These are phyloP conservation scores for Indri indri DNA, from an alignment of 2,113 vertebrate species.

Conservation along the genomic window DNA sequence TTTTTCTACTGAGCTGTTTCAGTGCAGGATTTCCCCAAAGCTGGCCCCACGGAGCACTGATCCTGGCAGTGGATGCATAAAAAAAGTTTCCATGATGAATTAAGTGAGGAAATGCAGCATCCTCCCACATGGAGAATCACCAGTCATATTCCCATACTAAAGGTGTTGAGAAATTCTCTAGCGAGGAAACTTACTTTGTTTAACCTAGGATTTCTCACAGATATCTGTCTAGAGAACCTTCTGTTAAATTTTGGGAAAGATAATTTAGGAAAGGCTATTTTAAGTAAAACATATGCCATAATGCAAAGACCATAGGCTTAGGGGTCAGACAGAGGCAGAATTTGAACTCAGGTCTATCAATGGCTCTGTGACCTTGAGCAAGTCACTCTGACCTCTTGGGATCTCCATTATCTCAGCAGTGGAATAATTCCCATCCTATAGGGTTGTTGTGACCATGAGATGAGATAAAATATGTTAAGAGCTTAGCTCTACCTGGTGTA, in stretches of 20 bases:
- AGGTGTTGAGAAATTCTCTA: neutral
- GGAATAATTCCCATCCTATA: neutral
- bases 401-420: neutral
- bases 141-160: neutral
- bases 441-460: neutral
- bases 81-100: neutral
- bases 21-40: neutral
- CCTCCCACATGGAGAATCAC: neutral
- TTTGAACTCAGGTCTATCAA: neutral
- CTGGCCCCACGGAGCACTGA: neutral
- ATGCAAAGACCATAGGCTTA: neutral
- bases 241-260: neutral
- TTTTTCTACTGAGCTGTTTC: constrained; percentile 10
- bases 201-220: neutral
- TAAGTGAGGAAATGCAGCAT: neutral
- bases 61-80: neutral
- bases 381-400: neutral
- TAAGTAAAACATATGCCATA: neutral
- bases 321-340: neutral
- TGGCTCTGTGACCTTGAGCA: neutral
- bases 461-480: neutral
- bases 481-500: neutral
- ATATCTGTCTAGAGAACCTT: neutral
- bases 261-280: neutral
- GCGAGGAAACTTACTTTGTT: neutral